Percentiles rank a stretch among this genome's conserved stretches.
Conservation (phyloP, 2,888 invertebrate genomes). For the Meiosimyza decipiens region DNA sequence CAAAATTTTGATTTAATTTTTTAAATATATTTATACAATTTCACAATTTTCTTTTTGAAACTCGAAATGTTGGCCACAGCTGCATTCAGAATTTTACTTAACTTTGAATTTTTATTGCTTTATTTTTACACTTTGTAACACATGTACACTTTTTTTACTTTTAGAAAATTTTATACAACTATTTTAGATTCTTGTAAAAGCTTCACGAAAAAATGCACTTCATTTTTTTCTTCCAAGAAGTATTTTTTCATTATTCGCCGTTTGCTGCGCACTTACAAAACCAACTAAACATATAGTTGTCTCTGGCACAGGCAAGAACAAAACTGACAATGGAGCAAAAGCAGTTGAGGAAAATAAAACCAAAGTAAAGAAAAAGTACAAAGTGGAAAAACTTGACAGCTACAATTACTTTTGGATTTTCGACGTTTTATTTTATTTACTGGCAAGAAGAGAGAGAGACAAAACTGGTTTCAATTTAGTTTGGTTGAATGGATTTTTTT, state of each 20-base stretch:
- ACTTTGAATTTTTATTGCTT: neutral
- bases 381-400: neutral
- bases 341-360: neutral
- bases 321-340: slow-evolving; percentile 10
- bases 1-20: no score
- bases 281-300: no score
- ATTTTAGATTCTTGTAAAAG: neutral
- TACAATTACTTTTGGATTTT: slow-evolving; percentile 7
- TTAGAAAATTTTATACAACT: no score
- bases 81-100: neutral
- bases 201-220: neutral
- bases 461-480: neutral
- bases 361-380: neutral
- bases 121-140: no score
- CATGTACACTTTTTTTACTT: no score
- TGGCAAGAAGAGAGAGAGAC: no score
- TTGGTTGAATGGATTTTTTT: slow-evolving; percentile 17
- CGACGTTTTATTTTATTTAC: neutral
- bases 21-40: no score
- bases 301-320: slow-evolving; percentile 3
- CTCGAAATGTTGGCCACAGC: neutral
- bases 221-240: neutral
- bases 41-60: neutral
- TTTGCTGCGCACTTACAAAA: slow-evolving; percentile 5
- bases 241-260: neutral